These are phyloP conservation scores for Willisornis vidua DNA, from an alignment of 2,113 vertebrate species.

Conservation along the genomic window DNA sequence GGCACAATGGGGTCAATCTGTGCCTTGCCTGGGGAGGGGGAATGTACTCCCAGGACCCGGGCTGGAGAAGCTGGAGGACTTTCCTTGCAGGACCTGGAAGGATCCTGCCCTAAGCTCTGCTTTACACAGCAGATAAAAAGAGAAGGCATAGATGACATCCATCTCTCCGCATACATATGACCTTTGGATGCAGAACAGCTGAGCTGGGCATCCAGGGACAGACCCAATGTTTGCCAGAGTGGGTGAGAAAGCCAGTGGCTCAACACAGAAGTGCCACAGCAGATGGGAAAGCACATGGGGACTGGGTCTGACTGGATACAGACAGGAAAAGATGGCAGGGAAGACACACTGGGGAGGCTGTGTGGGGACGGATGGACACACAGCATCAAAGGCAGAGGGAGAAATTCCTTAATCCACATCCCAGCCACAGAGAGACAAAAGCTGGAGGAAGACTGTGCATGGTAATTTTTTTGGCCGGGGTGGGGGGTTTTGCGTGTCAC, in stretches of 20 bases:
- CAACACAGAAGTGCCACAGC: not conserved
- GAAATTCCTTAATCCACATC: slow-evolving; percentile 18
- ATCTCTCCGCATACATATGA: not conserved
- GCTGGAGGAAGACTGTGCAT: not conserved
- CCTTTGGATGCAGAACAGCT: not conserved
- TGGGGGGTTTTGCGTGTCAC: not conserved
- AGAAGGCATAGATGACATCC: not conserved
- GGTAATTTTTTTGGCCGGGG: not conserved
- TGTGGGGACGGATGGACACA: not conserved
- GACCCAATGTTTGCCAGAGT: not conserved
- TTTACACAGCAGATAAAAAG: not conserved
- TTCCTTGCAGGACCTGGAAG: not conserved
- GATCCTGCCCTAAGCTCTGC: not conserved
- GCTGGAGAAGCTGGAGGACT: not conserved
- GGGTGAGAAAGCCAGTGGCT: not conserved
- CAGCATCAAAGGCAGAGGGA: slow-evolving; percentile 39
- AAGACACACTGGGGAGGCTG: not conserved
- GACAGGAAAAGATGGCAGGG: not conserved
- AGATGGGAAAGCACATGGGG: not conserved
- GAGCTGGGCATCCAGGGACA: not conserved
- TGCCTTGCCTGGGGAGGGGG: not conserved
- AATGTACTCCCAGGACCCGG: not conserved
- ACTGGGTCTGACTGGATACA: not conserved
- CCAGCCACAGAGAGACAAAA: slow-evolving; percentile 27
- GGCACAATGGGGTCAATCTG: not conserved